Base-by-base conservation (phyloP, 2,113 vertebrate genomes). In the Platichthys stellatus region DNA sequence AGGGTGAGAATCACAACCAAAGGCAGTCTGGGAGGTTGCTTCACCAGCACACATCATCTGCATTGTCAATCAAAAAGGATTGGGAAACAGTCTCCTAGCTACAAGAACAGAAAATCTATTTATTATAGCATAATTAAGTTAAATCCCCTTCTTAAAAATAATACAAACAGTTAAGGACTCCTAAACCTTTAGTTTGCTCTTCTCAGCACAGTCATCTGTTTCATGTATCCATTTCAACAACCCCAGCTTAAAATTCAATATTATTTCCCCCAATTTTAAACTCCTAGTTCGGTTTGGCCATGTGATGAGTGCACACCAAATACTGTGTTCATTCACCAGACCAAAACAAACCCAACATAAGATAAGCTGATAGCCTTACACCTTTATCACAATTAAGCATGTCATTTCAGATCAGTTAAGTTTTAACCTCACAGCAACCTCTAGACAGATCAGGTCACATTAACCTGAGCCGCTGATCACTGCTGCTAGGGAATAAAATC, bases 1-100 rank as follows among this genome's bases (percentile, higher is more conserved):
- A 60, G 60, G 23, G 38, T 66, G 38, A 69, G 20, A 70, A 54
- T 70, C 17, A 43, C 53, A 57, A 43, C 61, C 49, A 68, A 75
- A 74, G 56, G 62, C 67, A 67, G 72, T 79, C 49, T 78, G 59
- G 38, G 21, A 28, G 51, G 63, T 67, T 72, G 5, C 31, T 69
- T 72, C 20, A 62, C 67, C 74, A 64, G 72, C 63, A 63, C 28
- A 54, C 21, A 59, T 69, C 40, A 53, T 77, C 69, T 81, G 69
- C 14, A 82, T 59, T 74, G n/a, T 76, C 45, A 56, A 83, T 64
- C 45, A 84, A 85, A 85, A 74, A 38, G 18, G 15, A 68, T 59
- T 58, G 54, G 72, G 31, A 23, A 88, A 84, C 63, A 70, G 72
- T 80, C 75, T 71, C 17, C 20, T 59, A 74, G n/a, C 31, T 67